phyloP scores from a whole-genome alignment of 2,888 invertebrate species.

The Caenorhabditis becei region DNA sequence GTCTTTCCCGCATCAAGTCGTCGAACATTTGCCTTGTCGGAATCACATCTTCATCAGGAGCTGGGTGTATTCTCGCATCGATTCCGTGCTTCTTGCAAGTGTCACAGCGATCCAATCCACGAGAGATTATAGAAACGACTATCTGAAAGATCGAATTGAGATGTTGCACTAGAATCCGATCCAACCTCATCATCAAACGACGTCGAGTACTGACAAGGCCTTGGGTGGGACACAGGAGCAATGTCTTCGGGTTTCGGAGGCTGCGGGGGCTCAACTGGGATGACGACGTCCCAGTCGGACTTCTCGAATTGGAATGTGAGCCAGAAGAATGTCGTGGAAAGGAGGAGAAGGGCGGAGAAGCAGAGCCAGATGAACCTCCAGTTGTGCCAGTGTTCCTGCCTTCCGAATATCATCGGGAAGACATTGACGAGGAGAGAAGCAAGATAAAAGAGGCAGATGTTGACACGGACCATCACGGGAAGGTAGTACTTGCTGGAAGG shows the following conservation, averaged over 20 bases:
- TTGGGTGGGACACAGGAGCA: slow-evolving; percentile 58
- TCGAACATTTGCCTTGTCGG: slow-evolving; percentile 57
- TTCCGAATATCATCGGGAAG: slow-evolving; percentile 19
- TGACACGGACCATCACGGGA: slow-evolving; percentile 43
- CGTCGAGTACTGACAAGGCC: slow-evolving; percentile 42
- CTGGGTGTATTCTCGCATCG: slow-evolving; percentile 32
- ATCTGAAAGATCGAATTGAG: slow-evolving; percentile 55
- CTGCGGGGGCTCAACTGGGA: slow-evolving; percentile 8
- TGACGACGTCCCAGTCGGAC: slow-evolving; percentile 40
- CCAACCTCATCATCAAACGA: slow-evolving; percentile 53
- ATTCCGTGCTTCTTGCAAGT: slow-evolving; percentile 59
- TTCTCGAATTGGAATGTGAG: slow-evolving; percentile 38
- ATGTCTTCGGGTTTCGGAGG: slow-evolving; percentile 39
- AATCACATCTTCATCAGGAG: slow-evolving; percentile 24
- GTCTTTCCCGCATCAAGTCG: slow-evolving; percentile 6
- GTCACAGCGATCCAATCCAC: slow-evolving; percentile 58
- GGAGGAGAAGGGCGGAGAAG: slow-evolving; percentile 24
- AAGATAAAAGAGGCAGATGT: slow-evolving; percentile 24
- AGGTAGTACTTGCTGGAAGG: slow-evolving; percentile 50
- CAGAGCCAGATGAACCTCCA: slow-evolving; percentile 32
- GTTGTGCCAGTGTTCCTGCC: background rate
- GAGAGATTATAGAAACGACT: slow-evolving; percentile 48
- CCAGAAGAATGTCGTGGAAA: slow-evolving; percentile 30
- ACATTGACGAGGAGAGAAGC: slow-evolving; percentile 17
- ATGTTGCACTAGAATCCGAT: no score